Evolutionary conservation across 2,888 invertebrate genomes (phyloP).

Genomic region (Mimachlamys varia): DNA sequence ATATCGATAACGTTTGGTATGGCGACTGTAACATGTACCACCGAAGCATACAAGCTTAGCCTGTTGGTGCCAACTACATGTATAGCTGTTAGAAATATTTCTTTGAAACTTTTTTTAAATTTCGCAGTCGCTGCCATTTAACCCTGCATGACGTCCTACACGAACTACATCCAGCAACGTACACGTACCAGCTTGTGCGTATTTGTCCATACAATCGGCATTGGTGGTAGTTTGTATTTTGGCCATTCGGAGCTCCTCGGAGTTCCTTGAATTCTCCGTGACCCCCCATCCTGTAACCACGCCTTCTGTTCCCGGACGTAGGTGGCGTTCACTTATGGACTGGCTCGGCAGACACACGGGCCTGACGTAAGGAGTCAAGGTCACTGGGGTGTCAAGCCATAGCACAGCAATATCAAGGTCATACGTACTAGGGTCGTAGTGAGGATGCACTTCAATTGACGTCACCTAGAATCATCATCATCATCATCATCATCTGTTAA

Average conservation of each 20-base stretch:
- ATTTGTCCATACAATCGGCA: conserved; percentile 11
- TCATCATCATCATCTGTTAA: too few species aligned
- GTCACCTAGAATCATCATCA: not conserved
- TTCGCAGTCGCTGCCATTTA: not conserved
- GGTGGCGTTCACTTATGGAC: not conserved
- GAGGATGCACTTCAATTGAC: not conserved
- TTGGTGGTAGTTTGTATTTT: conserved; percentile 11
- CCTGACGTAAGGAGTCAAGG: conserved; percentile 1
- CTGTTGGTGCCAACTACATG: too few species aligned
- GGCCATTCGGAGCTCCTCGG: not conserved
- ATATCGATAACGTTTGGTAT: too few species aligned
- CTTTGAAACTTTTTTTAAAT: too few species aligned
- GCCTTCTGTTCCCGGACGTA: not conserved
- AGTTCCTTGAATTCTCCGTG: not conserved
- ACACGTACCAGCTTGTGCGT: not conserved
- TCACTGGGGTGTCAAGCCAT: not conserved
- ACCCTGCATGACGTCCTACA: not conserved
- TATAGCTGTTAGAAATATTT: too few species aligned
- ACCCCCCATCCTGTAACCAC: conserved; percentile 7
- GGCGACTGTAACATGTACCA: too few species aligned
- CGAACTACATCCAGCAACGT: not conserved
- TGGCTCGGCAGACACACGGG: not conserved
- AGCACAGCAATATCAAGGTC: not conserved
- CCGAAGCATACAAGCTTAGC: too few species aligned
- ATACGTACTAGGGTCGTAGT: not conserved